Base-by-base conservation (phyloP, 2,888 invertebrate species). In the Azorinus chamasolen region DNA sequence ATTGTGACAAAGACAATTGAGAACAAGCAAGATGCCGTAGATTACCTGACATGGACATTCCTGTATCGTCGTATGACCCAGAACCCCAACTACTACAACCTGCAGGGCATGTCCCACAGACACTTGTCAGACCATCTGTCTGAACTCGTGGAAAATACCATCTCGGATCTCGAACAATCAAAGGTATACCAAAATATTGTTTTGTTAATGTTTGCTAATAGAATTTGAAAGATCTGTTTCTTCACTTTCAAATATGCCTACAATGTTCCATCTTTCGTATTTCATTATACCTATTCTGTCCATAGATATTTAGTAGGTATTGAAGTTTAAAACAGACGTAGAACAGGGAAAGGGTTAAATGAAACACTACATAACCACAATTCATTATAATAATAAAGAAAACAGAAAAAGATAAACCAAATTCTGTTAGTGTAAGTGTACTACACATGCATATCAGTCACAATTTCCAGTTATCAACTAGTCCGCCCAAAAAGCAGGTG, bases 1-100 rank as follows among this genome's bases (percentile, higher is more conserved):
- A 98, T 99, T 66, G 99, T 99, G 0, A 99, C 99, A 0, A 99
- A 99, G 93, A 99, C 99, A 0, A 98, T 99, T 87, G 99, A 99
- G 94, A 99, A 99, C 94, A 99, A 99, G 91, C 99, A 99, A 93
- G 99, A 99, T 91, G 99, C 99, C 0, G 99, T 99, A 0, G 99
- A 99, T 94, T 99, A 99, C 91, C 94, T 99, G 22, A 99, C 99
- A 0, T 99, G 99, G 99, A 99, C 99, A 0, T 98, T 99, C 95
- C 94, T 99, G 14, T 99, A 99, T 93, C 95, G 99, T 2, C 94
- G 99, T 55, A 95, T 99, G 88, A 99, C 99, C 1, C 99, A 99
- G 94, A 99, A 99, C 94, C 99, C 99, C 0, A 99, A 99, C 94
- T 99, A 99, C 92, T 99, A 99, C 93, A 99, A 98, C 92, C 94